Evolutionary conservation across 1,140 invertebrate genomes (phyloP), one percentile per base, ranked within the genome.

Genomic region (Scaptodrosophila lebanonensis): DNA sequence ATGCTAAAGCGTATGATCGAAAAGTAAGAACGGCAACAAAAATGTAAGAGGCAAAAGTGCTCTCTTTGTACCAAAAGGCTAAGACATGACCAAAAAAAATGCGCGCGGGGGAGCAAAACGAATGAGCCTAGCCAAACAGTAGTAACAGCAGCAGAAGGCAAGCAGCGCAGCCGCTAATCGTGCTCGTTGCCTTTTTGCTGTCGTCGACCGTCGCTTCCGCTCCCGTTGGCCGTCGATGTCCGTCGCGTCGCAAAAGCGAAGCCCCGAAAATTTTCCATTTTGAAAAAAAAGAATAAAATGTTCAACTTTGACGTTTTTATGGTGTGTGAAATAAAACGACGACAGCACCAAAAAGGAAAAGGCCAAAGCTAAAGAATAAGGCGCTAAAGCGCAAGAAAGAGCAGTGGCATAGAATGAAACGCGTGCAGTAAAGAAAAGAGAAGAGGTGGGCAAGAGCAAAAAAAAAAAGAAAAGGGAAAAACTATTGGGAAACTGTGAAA

Each of bases 111-210:
- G 70, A 75, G 70, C 70, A 69, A 65, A 59, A 48, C 35, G 44
- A 59, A 58, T 43, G 57, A 52, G 53, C 49, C n/a, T n/a, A n/a
- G n/a, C n/a, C n/a, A n/a, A 63, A 61, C 38, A 68, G 53, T 20
- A 56, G 33, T 57, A 61, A 33, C 51, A 64, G 70, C 47, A 67
- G 62, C 33, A 51, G 49, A 65, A 65, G 39, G 49, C 29, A 60
- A 76, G 71, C 72, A 76, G 72, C 70, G 65, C 73, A 79, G 75
- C 64, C 73, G 73, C 68, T 73, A 79, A 72, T 79, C 70, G 68
- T 25, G 22, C 22, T 25, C 22, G 22, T 25, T 8, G 3, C 22
- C n/a, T n/a, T n/a, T n/a, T n/a, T n/a, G 66, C 42, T 47, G 70
- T 75, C 70, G 60, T 56, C 42, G 52, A 58, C 44, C 52, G 53